phyloP scores from a whole-genome alignment of 2,113 vertebrate genomes.

The Merops nubicus region DNA sequence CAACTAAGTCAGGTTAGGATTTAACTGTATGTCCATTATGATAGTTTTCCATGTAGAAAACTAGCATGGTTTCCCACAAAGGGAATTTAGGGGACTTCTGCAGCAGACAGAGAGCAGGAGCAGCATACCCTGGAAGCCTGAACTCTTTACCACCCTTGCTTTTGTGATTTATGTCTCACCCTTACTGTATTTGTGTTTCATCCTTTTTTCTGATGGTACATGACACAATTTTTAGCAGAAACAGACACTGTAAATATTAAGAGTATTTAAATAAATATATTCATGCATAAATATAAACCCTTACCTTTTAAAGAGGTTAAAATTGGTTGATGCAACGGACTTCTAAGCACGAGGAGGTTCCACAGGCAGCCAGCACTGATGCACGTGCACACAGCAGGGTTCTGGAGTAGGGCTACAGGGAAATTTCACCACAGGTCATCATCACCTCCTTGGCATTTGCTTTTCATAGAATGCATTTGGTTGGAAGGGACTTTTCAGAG shows the following conservation, averaged over 20 bases:
- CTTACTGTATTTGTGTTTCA: not conserved
- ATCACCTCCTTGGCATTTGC: not conserved
- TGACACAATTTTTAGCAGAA: conserved; percentile 27
- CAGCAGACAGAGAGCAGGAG: not conserved
- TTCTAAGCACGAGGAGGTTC: not conserved
- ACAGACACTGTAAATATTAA: conserved; percentile 45
- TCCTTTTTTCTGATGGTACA: not conserved
- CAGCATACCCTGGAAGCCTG: not conserved
- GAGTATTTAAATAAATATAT: conserved; percentile 46
- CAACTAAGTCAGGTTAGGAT: conserved; percentile 35
- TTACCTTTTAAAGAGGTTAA: conserved; percentile 14
- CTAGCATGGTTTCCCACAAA: conserved; percentile 6
- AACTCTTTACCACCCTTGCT: not conserved
- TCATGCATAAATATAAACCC: not conserved
- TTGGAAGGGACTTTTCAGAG: not conserved
- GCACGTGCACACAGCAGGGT: accelerated
- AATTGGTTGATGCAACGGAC: not conserved
- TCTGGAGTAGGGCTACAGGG: accelerated
- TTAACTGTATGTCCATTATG: not conserved
- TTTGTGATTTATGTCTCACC: conserved; percentile 1
- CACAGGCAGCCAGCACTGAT: not conserved
- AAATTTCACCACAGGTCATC: not conserved
- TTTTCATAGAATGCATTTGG: not conserved
- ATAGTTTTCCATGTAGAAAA: conserved; percentile 51
- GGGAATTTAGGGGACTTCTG: conserved; percentile 10